Evolutionary conservation across 1,140 invertebrate genomes (phyloP), one percentile per base, ranked within the genome.

Genomic region (Ptiloglossa arizonensis): DNA sequence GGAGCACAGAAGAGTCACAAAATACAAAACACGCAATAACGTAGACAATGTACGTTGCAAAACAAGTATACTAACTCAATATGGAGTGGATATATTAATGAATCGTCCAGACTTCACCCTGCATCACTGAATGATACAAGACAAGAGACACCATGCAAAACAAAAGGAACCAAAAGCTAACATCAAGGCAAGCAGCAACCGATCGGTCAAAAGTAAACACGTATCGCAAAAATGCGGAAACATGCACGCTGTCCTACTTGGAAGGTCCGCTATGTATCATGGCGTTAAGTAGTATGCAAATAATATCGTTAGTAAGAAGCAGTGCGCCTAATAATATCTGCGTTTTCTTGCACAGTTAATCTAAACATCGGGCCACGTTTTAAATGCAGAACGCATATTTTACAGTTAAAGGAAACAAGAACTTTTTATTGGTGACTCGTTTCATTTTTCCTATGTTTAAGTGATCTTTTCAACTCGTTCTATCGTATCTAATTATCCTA

Each of bases 1-100:
- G 48, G 35, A 71, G 63, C 17, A 57, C 27, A 44, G 19, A 15
- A 75, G 44, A 79, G 62, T 44, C 6, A 70, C 29, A 76, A 60
- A 82, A 77, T 62, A 52, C 62, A 60, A 76, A 73, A 22, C 19
- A 80, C 27, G 48, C 68, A 62, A 77, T 52, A 80, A 86, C 79
- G 54, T 79, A 74, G 81, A 82, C 79, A 78, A 84, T 82, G 76
- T 82, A 89, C 80, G 77, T 86, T 62, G 85, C 87, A 90, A 89
- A 85, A 85, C 66, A 89, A 87, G 81, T 66, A 77, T 82, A 89
- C 77, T 76, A 91, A 90, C 82, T 81, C 52, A 90, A 90, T 62
- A 85, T 83, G 84, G 72, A 87, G 85, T 87, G 80, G 81, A 85
- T 76, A 69, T 56, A 68, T 82, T 71, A 70, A 87, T 79, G 79